Evolutionary conservation across 2,888 invertebrate genomes (phyloP).

Genomic region (Oligia strigilis): DNA sequence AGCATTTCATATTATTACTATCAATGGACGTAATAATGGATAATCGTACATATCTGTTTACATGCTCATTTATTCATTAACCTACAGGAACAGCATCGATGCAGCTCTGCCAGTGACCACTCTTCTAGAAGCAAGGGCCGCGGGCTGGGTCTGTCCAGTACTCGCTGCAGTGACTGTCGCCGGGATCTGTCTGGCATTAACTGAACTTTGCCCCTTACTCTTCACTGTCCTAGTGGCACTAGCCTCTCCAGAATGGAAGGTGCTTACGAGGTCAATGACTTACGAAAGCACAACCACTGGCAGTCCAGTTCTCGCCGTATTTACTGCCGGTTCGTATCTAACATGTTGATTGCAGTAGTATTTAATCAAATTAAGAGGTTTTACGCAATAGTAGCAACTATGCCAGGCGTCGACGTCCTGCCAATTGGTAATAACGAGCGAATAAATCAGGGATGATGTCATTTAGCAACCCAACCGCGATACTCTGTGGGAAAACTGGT

Average conservation of each 20-base stretch:
- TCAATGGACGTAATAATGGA: constrained; percentile 33
- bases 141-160: constrained; percentile 91
- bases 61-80: constrained; percentile 27
- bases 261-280: constrained; percentile 91
- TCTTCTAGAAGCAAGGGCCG: constrained; percentile 90
- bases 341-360: constrained; percentile 22
- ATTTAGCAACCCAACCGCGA: constrained; percentile 56
- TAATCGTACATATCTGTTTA: constrained; percentile 45
- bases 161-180: constrained; percentile 91
- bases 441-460: constrained; percentile 63
- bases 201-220: constrained; percentile 91
- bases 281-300: constrained; percentile 91
- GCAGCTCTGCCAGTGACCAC: constrained; percentile 91
- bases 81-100: constrained; percentile 88
- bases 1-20: constrained; percentile 45
- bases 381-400: constrained; percentile 11
- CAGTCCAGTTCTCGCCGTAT: constrained; percentile 92
- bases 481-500: constrained; percentile 55
- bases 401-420: constrained; percentile 44
- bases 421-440: constrained; percentile 58
- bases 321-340: constrained; percentile 89
- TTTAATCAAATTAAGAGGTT: constrained; percentile 19
- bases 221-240: constrained; percentile 90
- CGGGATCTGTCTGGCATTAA: constrained; percentile 91
- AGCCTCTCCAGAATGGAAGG: constrained; percentile 91